Base-by-base conservation (phyloP, 2,888 invertebrate species). In the Apamea sordens region DNA sequence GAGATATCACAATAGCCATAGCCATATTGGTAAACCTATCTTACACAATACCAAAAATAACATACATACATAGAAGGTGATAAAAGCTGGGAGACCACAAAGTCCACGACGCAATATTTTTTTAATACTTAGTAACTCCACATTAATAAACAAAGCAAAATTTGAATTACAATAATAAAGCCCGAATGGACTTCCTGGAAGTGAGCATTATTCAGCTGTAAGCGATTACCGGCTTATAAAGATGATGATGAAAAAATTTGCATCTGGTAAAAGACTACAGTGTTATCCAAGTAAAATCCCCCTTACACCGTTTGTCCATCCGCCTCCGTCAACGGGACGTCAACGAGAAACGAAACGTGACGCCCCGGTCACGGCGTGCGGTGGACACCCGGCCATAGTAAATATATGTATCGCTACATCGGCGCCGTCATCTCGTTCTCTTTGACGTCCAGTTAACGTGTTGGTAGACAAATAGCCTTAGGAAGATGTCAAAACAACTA, bases 401-500 rank as follows among this genome's bases (percentile, higher is more conserved):
- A n/a, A 59, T n/a, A 1, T 59, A 59, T 59, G n/a, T n/a, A 56
- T 56, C n/a, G n/a, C 6, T 59, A 59, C n/a, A n/a, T 59, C 59
- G 6, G 59, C 59, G 59, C n/a, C n/a, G n/a, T 59, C 13, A 59
- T n/a, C 13, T 59, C 5, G 59, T n/a, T 59, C 59, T 59, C 13
- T n/a, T 59, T 13, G n/a, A 59, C 56, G n/a, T 59, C 11, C 56
- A 0, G 59, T 13, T 59, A 13, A 59, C 5, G n/a, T 59, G n/a
- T n/a, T 13, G 59, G n/a, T 59, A 13, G 4, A 59, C n/a, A 59
- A 59, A 11, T 59, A 11, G n/a, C 59, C 36, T 50, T 21, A 69
- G 41, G 32, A 68, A 82, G 28, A 47, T 47, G 21, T 72, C 78
- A 71, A 56, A 82, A 59, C 36, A n/a, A 21, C 74, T 15, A 47